phyloP scores from a whole-genome alignment of 1,140 invertebrate genomes.

The Cyclargus thomasi region DNA sequence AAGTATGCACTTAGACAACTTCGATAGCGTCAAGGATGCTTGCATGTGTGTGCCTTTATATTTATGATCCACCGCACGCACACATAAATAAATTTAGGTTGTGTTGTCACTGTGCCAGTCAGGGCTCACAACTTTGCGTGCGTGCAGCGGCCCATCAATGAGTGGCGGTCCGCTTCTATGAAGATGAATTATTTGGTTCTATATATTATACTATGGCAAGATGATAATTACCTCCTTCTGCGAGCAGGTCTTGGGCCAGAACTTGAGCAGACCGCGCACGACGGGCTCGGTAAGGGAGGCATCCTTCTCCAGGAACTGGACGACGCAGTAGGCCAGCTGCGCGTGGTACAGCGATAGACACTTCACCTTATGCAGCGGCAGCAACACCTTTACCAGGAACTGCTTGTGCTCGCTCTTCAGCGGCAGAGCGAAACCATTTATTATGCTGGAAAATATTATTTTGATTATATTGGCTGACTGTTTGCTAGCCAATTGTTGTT shows the following conservation, averaged over 20 bases:
- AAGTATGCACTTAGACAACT: too few relatives aligned
- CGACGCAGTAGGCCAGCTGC: constrained; percentile 99
- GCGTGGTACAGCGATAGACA: constrained; percentile 94
- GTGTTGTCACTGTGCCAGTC: too few relatives aligned
- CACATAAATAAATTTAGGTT: too few relatives aligned
- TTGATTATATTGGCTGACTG: background rate
- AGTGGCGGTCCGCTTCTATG: too few relatives aligned
- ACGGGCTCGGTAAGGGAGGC: constrained; percentile 96
- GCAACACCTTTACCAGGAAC: constrained; percentile 97
- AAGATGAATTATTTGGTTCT: too few relatives aligned
- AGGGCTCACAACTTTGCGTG: too few relatives aligned
- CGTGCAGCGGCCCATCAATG: too few relatives aligned
- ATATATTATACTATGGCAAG: too few relatives aligned
- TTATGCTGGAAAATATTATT: constrained; percentile 84
- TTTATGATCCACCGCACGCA: too few relatives aligned
- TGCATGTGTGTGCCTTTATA: too few relatives aligned
- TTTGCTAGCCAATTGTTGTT: too few relatives aligned
- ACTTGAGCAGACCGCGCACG: constrained; percentile 96
- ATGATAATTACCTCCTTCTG: constrained; percentile 87
- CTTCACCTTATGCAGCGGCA: constrained; percentile 98
- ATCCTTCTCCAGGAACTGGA: constrained; percentile 99
- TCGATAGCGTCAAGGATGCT: too few relatives aligned
- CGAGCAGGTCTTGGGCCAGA: constrained; percentile 99
- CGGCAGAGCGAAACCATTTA: constrained; percentile 98
- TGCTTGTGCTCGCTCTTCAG: constrained; percentile 98